Conservation (phyloP, 2,113 vertebrate species). For the Capra hircus region DNA sequence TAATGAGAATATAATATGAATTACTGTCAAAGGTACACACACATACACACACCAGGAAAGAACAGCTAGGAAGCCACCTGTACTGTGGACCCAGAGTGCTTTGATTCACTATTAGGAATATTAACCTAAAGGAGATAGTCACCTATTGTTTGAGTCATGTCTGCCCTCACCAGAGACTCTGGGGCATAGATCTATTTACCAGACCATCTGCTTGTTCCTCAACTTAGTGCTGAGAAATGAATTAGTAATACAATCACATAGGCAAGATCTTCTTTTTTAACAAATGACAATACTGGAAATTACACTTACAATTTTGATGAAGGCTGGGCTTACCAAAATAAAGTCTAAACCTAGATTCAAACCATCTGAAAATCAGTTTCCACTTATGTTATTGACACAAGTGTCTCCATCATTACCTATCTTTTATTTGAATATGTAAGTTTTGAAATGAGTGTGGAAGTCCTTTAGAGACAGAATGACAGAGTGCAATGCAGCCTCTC, state of each 20-base stretch:
- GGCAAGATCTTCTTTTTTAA: not conserved
- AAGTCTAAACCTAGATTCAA: conserved; percentile 8
- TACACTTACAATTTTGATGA: not conserved
- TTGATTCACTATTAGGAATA: not conserved
- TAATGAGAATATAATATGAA: not conserved
- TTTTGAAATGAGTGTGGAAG: not conserved
- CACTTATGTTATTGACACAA: conserved; percentile 3
- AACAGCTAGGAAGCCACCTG: not conserved
- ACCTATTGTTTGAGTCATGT: conserved; percentile 41
- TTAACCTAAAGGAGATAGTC: not conserved
- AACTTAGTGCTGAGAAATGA: conserved; percentile 33
- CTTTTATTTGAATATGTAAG: conserved; percentile 22
- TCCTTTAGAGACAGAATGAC: not conserved
- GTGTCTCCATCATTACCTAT: not conserved
- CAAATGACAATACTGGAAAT: not conserved
- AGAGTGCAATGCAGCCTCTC: not conserved
- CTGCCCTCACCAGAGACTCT: conserved; percentile 6
- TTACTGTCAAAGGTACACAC: not conserved
- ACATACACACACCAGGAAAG: not conserved
- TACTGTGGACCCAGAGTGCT: not conserved
- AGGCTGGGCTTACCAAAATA: conserved; percentile 12
- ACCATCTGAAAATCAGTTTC: not conserved
- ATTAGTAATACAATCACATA: conserved; percentile 38
- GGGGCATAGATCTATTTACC: conserved; percentile 23
- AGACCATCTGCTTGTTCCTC: conserved; percentile 42